Evolutionary conservation across 2,113 vertebrate genomes (phyloP).

Genomic region (Stomatorhinus ivindoensis): DNA sequence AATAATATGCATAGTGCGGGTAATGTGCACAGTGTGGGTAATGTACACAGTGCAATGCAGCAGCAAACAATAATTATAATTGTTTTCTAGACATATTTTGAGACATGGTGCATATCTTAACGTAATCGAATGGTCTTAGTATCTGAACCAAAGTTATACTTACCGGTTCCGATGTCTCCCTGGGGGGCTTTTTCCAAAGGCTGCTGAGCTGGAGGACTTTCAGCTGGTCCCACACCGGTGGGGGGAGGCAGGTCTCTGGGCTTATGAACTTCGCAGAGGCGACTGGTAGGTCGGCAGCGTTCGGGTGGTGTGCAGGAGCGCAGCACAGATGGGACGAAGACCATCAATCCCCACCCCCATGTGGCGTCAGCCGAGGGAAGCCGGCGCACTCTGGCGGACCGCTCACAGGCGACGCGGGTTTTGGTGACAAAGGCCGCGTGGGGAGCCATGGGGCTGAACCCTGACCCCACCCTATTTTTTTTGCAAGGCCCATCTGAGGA

Average conservation of each 20-base stretch:
- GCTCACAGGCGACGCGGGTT: neutral
- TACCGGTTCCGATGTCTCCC: neutral
- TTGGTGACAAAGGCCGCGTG: conserved; percentile 5
- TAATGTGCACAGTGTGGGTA: neutral
- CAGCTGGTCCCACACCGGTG: neutral
- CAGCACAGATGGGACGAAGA: neutral
- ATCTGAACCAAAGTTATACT: neutral
- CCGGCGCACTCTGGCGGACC: neutral
- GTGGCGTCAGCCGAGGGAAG: neutral
- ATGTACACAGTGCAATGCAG: neutral
- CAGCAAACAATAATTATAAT: neutral
- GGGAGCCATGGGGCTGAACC: conserved; percentile 53
- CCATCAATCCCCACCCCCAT: neutral
- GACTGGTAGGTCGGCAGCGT: neutral
- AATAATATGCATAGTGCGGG: neutral
- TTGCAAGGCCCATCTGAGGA: conserved; percentile 52
- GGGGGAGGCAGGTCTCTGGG: neutral
- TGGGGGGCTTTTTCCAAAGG: neutral
- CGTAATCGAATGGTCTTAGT: neutral
- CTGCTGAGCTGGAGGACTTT: neutral
- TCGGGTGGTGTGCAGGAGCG: neutral
- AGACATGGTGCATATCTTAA: neutral
- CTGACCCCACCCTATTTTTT: conserved; percentile 55
- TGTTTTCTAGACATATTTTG: neutral
- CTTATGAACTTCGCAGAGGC: neutral